These are phyloP conservation scores for Bicyclus anynana DNA, from an alignment of 1,140 invertebrate species.

Conservation along the genomic window DNA sequence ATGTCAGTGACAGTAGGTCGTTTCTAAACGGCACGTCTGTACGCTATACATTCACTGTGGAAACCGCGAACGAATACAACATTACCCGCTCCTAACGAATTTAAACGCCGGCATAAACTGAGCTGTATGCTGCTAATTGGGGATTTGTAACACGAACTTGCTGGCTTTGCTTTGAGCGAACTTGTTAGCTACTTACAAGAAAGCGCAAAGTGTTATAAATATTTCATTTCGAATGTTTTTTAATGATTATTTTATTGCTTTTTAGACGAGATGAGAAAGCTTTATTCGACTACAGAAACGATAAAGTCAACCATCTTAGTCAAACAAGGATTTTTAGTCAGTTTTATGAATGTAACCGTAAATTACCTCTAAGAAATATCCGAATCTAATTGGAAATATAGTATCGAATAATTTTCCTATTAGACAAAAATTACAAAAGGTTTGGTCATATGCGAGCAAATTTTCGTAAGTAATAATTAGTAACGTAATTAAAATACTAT, in stretches of 20 bases:
- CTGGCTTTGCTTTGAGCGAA: slow-evolving; percentile 53
- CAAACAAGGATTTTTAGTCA: no score
- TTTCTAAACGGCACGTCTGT: slow-evolving; percentile 1
- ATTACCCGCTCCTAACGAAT: slow-evolving; percentile 66
- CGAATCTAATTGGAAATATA: no score
- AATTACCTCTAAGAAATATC: no score
- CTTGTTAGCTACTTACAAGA: slow-evolving; percentile 21
- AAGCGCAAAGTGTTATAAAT: slow-evolving; percentile 6
- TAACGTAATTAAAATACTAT: no score
- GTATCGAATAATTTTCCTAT: no score
- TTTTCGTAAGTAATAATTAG: no score
- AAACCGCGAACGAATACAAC: slow-evolving; percentile 51
- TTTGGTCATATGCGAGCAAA: no score
- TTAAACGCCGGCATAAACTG: slow-evolving; percentile 74
- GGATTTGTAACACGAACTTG: slow-evolving; percentile 67
- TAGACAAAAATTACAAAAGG: no score
- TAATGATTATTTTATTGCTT: not conserved
- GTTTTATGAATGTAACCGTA: no score
- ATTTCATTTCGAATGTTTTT: not conserved
- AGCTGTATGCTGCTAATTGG: slow-evolving; percentile 63
- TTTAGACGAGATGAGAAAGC: not conserved
- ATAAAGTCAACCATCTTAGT: no score
- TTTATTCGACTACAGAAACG: not conserved
- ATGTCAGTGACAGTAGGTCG: no score
- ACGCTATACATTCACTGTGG: slow-evolving; percentile 31